A percentile compares a stretch with the other conserved stretches of the same genome.
Conservation (phyloP, 2,113 vertebrate species). For the Motacilla tschutschensis region DNA sequence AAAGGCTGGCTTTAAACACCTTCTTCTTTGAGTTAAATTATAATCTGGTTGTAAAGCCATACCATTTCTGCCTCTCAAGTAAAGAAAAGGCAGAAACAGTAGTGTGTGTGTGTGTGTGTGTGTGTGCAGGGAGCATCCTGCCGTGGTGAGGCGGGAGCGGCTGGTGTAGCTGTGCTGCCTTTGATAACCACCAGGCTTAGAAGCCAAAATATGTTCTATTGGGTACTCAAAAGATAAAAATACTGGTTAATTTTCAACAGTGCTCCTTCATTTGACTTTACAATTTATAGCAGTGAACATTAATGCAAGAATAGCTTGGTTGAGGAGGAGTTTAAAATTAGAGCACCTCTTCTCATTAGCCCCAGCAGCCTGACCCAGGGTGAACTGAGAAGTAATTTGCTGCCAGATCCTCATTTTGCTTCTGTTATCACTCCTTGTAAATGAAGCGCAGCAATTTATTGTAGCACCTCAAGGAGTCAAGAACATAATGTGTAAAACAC, state of each 20-base stretch:
- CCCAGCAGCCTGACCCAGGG: conserved; percentile 81
- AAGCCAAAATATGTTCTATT: conserved; percentile 80
- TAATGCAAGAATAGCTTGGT: conserved; percentile 81
- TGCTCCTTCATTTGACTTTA: conserved; percentile 87
- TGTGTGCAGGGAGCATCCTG: background rate
- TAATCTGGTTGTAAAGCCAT: conserved; percentile 50
- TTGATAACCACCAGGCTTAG: conserved; percentile 69
- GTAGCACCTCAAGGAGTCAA: conserved; percentile 91
- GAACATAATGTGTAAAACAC: conserved; percentile 91
- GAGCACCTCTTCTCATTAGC: conserved; percentile 85
- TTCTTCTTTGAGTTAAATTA: conserved; percentile 21
- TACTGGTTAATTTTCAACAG: conserved; percentile 83
- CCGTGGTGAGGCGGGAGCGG: conserved; percentile 12
- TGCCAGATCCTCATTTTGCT: conserved; percentile 81
- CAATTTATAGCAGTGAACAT: conserved; percentile 81
- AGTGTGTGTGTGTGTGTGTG: background rate
- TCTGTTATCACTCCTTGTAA: conserved; percentile 83
- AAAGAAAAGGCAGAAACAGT: conserved; percentile 22
- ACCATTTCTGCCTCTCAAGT: background rate
- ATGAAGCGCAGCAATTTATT: conserved; percentile 84
- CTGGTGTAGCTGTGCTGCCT: conserved; percentile 45
- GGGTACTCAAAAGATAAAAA: conserved; percentile 79
- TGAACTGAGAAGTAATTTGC: conserved; percentile 84
- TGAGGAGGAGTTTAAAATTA: conserved; percentile 86
- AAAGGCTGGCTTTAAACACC: conserved; percentile 44